phyloP scores from a whole-genome alignment of 2,888 invertebrate species.

The Nasonia oneida region DNA sequence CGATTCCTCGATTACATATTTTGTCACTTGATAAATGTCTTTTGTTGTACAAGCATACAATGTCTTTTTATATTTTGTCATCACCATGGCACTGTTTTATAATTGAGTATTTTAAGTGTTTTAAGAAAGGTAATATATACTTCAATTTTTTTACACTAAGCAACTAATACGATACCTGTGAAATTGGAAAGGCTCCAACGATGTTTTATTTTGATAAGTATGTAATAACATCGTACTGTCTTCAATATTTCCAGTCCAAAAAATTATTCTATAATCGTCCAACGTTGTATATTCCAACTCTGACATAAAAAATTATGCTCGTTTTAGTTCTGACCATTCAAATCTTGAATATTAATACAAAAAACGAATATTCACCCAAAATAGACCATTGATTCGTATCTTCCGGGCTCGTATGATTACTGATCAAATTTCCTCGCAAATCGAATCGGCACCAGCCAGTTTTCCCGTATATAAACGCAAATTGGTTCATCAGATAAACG shows the following conservation, averaged over 20 bases:
- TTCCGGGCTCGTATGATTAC: conserved; percentile 81
- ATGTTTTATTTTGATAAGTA: conserved; percentile 81
- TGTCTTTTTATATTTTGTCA: conserved; percentile 84
- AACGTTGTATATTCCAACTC: conserved; percentile 86
- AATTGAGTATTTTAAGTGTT: not conserved
- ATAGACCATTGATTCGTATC: conserved; percentile 87
- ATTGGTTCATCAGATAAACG: conserved; percentile 84
- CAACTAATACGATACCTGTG: conserved; percentile 78
- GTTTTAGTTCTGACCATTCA: not conserved
- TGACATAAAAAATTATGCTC: conserved; percentile 75
- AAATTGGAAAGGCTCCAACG: conserved; percentile 82
- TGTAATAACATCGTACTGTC: conserved; percentile 86
- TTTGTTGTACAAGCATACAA: conserved; percentile 87
- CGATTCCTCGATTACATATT: conserved; percentile 80
- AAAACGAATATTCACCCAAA: conserved; percentile 81
- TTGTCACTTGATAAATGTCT: conserved; percentile 81
- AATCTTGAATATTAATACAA: conserved; percentile 10
- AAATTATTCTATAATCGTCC: conserved; percentile 86
- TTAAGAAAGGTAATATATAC: conserved; percentile 29
- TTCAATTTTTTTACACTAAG: not conserved
- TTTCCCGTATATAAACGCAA: conserved; percentile 89
- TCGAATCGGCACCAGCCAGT: conserved; percentile 88
- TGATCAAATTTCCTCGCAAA: conserved; percentile 87
- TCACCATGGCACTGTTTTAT: conserved; percentile 83
- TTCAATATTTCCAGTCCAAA: conserved; percentile 92